phyloP scores from a whole-genome alignment of 2,888 invertebrate genomes.

The Unio delphinus region DNA sequence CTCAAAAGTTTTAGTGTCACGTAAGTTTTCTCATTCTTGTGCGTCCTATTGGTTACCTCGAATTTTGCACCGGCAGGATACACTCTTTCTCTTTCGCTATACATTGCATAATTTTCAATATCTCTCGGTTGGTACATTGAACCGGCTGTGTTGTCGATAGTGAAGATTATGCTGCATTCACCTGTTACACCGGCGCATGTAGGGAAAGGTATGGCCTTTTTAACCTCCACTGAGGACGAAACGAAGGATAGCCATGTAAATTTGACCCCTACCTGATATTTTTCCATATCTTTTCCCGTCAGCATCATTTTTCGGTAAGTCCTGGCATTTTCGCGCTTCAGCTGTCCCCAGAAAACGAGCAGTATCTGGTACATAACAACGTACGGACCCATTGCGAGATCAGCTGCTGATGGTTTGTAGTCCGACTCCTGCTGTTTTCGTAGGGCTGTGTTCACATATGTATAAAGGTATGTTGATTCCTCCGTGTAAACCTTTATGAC shows the following conservation, averaged over 20 bases:
- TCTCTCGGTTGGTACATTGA: no score
- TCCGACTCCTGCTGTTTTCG: slow-evolving; percentile 7
- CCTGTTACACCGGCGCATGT: slow-evolving; percentile 8
- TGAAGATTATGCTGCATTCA: not conserved
- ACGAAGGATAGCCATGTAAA: slow-evolving; percentile 18
- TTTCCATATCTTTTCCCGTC: slow-evolving; percentile 2
- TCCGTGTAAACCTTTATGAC: slow-evolving; percentile 13
- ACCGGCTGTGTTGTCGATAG: not conserved
- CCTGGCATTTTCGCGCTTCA: slow-evolving; percentile 4
- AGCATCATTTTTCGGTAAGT: slow-evolving; percentile 17
- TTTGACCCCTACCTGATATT: slow-evolving; percentile 12
- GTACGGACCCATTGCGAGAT: slow-evolving; percentile 19
- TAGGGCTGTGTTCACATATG: slow-evolving; percentile 14
- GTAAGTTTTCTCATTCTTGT: no score
- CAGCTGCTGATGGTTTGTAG: slow-evolving; percentile 16
- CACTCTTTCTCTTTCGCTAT: no score
- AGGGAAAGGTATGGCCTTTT: slow-evolving; percentile 15
- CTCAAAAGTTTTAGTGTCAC: no score
- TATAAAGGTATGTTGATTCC: slow-evolving; percentile 15
- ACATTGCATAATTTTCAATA: no score
- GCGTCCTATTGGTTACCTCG: no score
- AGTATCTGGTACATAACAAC: slow-evolving; percentile 16
- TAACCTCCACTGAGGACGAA: slow-evolving; percentile 12
- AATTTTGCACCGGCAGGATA: no score
- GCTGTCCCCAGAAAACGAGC: slow-evolving; percentile 8